phyloP scores from a whole-genome alignment of 1,140 invertebrate genomes.

The Oreohelix idahoensis region DNA sequence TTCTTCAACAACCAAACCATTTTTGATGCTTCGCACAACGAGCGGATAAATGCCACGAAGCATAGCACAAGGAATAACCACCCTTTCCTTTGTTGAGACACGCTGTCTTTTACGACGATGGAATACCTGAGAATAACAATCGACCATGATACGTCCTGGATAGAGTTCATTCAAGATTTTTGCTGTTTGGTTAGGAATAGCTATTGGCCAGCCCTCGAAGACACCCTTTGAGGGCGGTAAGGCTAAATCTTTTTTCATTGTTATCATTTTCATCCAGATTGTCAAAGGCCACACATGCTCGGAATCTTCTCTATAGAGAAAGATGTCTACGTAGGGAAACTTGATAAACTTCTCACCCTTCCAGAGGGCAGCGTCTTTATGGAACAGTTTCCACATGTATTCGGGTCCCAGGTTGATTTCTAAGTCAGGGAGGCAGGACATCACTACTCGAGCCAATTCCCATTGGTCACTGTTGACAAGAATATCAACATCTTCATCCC shows the following conservation, averaged over 20 bases:
- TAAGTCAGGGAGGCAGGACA: conserved; percentile 36
- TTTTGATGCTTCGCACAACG: conserved; percentile 7
- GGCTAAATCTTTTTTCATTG: conserved; percentile 10
- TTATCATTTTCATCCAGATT: conserved; percentile 41
- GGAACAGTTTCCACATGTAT: conserved; percentile 42
- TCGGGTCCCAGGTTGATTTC: conserved; percentile 33
- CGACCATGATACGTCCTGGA: not conserved
- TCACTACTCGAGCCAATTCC: conserved; percentile 13
- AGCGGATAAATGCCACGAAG: conserved; percentile 37
- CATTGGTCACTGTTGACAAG: conserved; percentile 28
- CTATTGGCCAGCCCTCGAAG: conserved; percentile 22
- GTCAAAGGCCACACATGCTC: conserved; percentile 38
- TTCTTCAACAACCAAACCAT: conserved; percentile 9
- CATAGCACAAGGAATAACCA: conserved; percentile 18
- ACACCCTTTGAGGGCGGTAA: conserved; percentile 9
- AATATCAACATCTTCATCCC: conserved; percentile 42
- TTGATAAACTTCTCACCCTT: conserved; percentile 29
- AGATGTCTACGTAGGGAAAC: conserved; percentile 39
- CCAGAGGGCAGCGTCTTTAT: conserved; percentile 31
- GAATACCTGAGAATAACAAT: conserved; percentile 35
- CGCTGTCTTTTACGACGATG: conserved; percentile 15
- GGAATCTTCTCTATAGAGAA: conserved; percentile 30
- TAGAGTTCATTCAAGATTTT: not conserved
- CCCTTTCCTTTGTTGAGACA: conserved; percentile 17
- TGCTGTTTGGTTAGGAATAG: conserved; percentile 13